These are phyloP conservation scores for Amblyopsis rosae DNA, from an alignment of 2,113 vertebrate species.

Conservation along the genomic window DNA sequence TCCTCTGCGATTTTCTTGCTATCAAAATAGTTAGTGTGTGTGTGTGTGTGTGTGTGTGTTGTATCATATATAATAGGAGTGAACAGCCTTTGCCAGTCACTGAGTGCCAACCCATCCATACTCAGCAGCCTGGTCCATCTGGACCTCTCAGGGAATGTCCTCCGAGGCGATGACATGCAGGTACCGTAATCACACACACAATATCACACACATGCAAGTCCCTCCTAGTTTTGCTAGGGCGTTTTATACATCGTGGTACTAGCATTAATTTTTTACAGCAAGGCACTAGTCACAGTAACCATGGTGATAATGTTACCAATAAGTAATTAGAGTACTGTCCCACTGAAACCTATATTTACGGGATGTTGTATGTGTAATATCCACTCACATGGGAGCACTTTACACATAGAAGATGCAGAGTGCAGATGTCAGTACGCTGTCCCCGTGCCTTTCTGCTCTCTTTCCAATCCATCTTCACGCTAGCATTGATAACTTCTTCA, in stretches of 20 bases:
- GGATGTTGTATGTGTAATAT: no score
- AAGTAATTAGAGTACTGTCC: no score
- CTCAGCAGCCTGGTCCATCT: constrained; percentile 73
- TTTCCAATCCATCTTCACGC: not conserved
- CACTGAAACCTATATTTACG: no score
- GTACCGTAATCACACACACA: constrained; percentile 22
- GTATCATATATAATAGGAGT: constrained; percentile 56
- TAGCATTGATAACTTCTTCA: constrained; percentile 8
- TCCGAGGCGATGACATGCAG: constrained; percentile 75
- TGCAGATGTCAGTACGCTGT: not conserved
- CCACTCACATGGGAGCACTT: not conserved
- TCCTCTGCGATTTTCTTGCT: constrained; percentile 29
- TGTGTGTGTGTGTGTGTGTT: constrained; percentile 23
- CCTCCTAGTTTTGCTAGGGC: not conserved
- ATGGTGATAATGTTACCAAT: no score
- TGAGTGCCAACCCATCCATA: constrained; percentile 74
- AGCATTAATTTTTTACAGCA: no score
- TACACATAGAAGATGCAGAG: not conserved
- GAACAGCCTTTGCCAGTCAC: constrained; percentile 76
- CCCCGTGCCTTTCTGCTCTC: not conserved
- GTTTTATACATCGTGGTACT: no score
- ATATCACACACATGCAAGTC: not conserved
- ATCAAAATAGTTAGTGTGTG: constrained; percentile 25
- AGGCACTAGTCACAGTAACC: no score
- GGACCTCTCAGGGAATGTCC: constrained; percentile 76